Conservation (phyloP, 37 sponge, comb jelly and placozoan species). For the Beroe forskalii region DNA sequence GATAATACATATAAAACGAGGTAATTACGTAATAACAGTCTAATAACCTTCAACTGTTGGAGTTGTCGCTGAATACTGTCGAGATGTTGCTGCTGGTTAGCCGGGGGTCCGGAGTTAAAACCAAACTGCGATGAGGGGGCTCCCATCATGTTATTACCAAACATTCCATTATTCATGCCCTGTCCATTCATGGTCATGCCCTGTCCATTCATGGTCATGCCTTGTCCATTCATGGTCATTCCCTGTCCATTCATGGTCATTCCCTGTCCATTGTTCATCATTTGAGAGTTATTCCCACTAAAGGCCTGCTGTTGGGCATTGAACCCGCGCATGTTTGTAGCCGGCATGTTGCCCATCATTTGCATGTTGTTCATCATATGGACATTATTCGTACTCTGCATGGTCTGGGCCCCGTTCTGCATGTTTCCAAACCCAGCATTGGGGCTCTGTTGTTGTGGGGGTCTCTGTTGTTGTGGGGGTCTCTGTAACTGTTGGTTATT, state of each 20-base stretch:
- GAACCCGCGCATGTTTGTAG: no score
- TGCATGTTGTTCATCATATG: background rate
- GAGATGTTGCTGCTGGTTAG: slow-evolving; percentile 36
- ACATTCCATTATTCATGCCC: no score
- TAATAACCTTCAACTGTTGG: slow-evolving; percentile 57
- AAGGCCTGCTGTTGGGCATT: background rate
- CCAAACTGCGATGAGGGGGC: background rate
- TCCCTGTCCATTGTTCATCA: background rate
- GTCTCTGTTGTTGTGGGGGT: background rate
- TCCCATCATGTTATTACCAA: background rate
- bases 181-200: background rate
- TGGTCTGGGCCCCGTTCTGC: background rate
- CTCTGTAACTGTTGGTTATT: background rate
- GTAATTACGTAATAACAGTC: no score
- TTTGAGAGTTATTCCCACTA: background rate
- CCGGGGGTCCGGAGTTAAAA: background rate
- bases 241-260: background rate
- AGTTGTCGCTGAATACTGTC: slow-evolving; percentile 50
- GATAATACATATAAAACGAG: no score
- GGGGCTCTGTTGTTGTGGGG: background rate
- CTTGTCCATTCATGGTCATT: background rate
- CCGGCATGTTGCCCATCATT: background rate
- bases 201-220: background rate
- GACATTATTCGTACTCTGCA: background rate
- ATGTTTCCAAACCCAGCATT: background rate